Percentiles rank a stretch among this genome's conserved stretches.
These are phyloP conservation scores for Sebastes cheni DNA, from an alignment of 2,797 vertebrate species.

Conservation along the genomic window DNA sequence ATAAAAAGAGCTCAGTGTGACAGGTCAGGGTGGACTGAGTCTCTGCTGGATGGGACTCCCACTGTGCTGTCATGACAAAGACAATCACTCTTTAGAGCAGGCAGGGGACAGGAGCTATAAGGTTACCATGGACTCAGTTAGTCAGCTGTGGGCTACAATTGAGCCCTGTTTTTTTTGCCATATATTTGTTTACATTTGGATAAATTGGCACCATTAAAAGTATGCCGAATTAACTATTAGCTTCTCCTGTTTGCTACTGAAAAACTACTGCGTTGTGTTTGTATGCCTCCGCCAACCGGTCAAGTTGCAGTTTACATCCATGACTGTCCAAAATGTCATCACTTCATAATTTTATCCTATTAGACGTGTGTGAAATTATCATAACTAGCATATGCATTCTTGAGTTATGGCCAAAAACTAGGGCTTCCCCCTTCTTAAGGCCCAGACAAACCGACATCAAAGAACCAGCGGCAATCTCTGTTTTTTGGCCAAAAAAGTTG, in stretches of 20 bases:
- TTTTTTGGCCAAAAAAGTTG: no score
- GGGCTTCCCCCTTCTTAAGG: no score
- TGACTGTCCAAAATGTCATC: neutral
- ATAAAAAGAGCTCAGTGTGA: conserved; percentile 24
- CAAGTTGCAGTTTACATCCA: neutral
- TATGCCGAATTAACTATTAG: neutral
- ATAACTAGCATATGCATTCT: no score
- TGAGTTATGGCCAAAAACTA: no score
- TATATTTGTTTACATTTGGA: neutral
- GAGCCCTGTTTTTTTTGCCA: neutral
- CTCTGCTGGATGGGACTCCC: neutral
- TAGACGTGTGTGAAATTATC: no score
- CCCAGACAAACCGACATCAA: no score
- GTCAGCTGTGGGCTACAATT: neutral
- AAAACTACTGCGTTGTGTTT: neutral
- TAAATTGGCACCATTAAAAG: neutral
- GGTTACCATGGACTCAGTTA: neutral
- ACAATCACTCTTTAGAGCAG: neutral
- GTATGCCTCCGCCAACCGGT: neutral
- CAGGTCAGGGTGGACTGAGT: neutral
- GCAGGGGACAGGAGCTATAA: neutral
- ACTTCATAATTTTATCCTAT: neutral
- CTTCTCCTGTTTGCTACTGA: neutral
- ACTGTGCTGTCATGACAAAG: neutral
- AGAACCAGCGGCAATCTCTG: no score